Evolutionary conservation across 1,140 invertebrate genomes (phyloP), one percentile per base, ranked within the genome.

Genomic region (Panagrolaimus sp.): DNA sequence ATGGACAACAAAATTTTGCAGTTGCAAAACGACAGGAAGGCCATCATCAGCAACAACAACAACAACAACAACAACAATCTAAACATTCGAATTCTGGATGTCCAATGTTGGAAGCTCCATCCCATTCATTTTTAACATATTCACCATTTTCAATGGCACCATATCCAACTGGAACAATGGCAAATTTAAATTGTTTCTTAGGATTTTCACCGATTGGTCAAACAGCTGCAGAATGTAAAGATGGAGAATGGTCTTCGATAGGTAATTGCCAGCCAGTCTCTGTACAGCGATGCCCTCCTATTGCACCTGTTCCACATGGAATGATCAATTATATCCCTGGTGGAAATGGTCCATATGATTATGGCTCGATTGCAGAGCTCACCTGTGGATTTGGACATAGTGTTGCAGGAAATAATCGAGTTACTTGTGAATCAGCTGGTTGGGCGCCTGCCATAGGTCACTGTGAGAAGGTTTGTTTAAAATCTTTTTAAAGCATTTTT

Each of bases 81-180:
- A 27, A 20, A 2, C 20, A 57, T 25, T 51, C 51, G n/a, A 57
- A 20, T 57, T 57, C 51, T 4, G 27, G 27, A 25, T 57, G 51
- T 20, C 20, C 1, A 13, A 20, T 16, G 1, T 57, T 57, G n/a
- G 27, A 20, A 27, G 51, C 51, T 9, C 51, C 51, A n/a, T 20
- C 51, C 1, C 20, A 57, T 16, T 25, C 20, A 25, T 57, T 57
- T 20, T 11, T 57, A 20, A 11, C 14, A 57, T 57, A 57, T 27
- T 25, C 9, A 4, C 27, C 20, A 20, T 57, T 57, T 16, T 14
- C 20, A 57, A 25, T 57, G n/a, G 20, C 51, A 23, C 51, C 51
- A 57, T 57, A 57, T 57, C 51, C 51, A 27, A 57, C 20, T 20
- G 51, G 51, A 11, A 57, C 51, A 57, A 57, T 57, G 51, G 51